phyloP scores from a whole-genome alignment of 2,113 vertebrate genomes.

The Mormoops blainvillei region DNA sequence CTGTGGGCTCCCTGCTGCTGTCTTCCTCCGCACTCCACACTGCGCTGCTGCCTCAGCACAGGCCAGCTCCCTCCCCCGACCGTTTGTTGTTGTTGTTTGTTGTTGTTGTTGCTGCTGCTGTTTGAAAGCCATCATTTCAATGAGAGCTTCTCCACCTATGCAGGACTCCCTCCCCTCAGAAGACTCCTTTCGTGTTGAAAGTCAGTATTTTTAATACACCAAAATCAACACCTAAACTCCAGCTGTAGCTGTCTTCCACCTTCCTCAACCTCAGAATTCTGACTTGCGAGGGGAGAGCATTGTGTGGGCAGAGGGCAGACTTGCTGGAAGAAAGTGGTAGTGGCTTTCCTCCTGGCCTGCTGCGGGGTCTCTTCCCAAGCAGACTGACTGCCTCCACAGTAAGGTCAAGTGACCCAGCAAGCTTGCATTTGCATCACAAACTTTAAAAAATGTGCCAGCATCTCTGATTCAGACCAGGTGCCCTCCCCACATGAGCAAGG shows the following conservation, averaged over 20 bases:
- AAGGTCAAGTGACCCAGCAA: neutral
- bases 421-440: neutral
- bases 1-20: too few species aligned
- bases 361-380: constrained; percentile 19
- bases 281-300: neutral
- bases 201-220: neutral
- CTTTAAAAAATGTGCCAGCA: neutral
- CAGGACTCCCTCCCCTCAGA: neutral
- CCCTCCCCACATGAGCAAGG: neutral
- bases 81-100: too few species aligned
- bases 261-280: neutral
- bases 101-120: too few species aligned
- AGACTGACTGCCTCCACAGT: constrained; percentile 42
- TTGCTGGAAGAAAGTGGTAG: neutral
- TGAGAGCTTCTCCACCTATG: neutral
- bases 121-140: constrained; percentile 43
- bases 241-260: neutral
- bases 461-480: neutral
- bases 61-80: too few species aligned
- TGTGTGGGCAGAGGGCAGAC: neutral
- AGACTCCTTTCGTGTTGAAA: neutral
- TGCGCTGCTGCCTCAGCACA: too few species aligned
- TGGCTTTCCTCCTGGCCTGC: neutral
- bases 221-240: neutral
- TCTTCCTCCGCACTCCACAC: too few species aligned